Conservation (phyloP, 1,140 invertebrate genomes). For the Plodia interpunctella region DNA sequence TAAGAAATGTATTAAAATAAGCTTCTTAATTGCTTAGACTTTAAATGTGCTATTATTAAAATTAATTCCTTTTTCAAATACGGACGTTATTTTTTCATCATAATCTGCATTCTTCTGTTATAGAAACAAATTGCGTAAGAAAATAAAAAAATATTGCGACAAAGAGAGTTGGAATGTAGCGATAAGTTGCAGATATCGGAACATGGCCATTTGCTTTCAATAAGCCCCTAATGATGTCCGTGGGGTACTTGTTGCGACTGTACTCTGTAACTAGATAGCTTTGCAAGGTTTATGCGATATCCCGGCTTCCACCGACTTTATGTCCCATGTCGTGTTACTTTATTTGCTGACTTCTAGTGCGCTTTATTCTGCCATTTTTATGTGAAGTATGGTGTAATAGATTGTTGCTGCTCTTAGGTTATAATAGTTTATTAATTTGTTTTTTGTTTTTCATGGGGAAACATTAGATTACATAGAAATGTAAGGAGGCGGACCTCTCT, state of each 20-base stretch:
- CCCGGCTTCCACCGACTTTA: not conserved
- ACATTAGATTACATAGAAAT: too few relatives aligned
- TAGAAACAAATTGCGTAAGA: too few relatives aligned
- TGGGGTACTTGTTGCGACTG: constrained; percentile 24
- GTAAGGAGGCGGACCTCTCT: too few relatives aligned
- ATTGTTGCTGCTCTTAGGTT: too few relatives aligned
- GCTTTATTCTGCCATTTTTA: not conserved
- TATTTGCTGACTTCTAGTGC: constrained; percentile 2
- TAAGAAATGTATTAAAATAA: too few relatives aligned
- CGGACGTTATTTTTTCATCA: not conserved
- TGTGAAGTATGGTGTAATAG: not conserved
- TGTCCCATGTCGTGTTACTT: not conserved
- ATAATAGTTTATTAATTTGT: too few relatives aligned
- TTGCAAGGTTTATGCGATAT: constrained; percentile 11
- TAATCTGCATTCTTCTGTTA: too few relatives aligned
- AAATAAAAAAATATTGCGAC: not conserved
- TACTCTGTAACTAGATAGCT: constrained; percentile 22
- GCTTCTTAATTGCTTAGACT: too few relatives aligned
- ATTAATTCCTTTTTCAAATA: too few relatives aligned
- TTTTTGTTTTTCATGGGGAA: not conserved
- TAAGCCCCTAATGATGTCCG: constrained; percentile 30
- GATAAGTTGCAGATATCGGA: not conserved
- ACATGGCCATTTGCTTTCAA: constrained; percentile 12
- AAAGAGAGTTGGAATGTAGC: not conserved
- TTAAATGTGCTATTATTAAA: too few relatives aligned